phyloP scores from a whole-genome alignment of 2,113 vertebrate species.

The Tauraco erythrolophus region DNA sequence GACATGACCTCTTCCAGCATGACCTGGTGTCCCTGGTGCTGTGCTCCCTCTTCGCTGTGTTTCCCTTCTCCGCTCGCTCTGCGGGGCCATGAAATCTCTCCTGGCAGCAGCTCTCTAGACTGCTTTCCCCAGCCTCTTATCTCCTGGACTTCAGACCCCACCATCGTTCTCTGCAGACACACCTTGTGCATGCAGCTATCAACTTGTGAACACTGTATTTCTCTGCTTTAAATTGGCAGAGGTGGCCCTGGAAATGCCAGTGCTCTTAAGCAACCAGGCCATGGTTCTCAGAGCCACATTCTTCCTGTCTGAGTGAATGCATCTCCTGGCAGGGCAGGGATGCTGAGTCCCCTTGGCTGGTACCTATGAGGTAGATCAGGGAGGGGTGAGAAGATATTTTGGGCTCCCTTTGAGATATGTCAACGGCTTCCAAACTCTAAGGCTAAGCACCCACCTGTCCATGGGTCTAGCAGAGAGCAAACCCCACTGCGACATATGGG shows the following conservation, averaged over 20 bases:
- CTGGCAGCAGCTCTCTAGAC: not conserved
- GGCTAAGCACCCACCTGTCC: not conserved
- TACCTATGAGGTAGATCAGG: rapidly evolving
- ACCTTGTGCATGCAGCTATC: not conserved
- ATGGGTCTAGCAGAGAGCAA: not conserved
- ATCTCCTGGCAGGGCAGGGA: not conserved
- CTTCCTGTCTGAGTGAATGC: rapidly evolving
- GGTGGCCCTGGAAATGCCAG: not conserved
- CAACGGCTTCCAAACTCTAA: not conserved
- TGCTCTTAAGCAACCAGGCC: not conserved
- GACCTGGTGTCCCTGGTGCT: not conserved
- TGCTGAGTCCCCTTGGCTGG: not conserved
- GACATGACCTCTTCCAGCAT: not conserved
- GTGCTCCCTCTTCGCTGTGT: not conserved
- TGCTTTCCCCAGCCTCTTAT: conserved; percentile 26
- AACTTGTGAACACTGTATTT: not conserved
- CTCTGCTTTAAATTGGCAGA: not conserved
- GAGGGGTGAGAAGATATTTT: not conserved
- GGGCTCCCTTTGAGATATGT: not conserved
- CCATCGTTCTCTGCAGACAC: not conserved
- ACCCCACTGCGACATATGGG: rapidly evolving
- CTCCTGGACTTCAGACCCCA: conserved; percentile 56
- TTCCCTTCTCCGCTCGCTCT: not conserved
- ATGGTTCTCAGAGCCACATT: not conserved
- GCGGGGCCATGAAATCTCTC: not conserved